Evolutionary conservation across 2,888 invertebrate genomes (phyloP), one percentile per base, ranked within the genome.

Genomic region (Hydrotaea diabolus): DNA sequence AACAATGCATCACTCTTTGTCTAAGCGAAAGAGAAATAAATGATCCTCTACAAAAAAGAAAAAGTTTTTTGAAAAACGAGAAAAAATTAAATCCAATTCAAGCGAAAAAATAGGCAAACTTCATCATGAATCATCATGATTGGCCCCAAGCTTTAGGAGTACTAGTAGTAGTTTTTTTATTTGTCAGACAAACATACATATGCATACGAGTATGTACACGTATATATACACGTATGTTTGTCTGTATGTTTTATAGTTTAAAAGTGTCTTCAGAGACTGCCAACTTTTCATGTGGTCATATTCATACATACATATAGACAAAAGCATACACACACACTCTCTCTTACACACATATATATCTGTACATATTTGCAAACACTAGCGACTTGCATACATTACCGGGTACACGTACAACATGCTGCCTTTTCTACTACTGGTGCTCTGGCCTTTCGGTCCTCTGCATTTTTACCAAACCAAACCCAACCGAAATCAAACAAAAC

Each of bases 211-310:
- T n/a, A n/a, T n/a, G 8, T 36, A 36, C 36, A 36, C 36, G 8
- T 13, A 39, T 39, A 39, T 39, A 39, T 39, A 9, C 7, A 7
- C 31, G 7, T 31, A 31, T 21, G 43, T 39, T n/a, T 39, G 39
- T 36, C 13, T 36, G 2, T 66, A 11, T 1, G 39, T 26, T 36
- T 66, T n/a, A 43, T 17, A 21, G 26, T 76, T 71, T 69, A 19
- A 53, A 64, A 64, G 21, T 31, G 74, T 66, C 75, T 72, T 66
- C 31, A 36, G 77, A 74, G 76, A 80, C 73, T 66, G 57, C 46
- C 69, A 80, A 39, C 59, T 69, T 36, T 80, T 8, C 66, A 66
- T 43, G 66, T 21, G 62, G 66, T 66, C 39, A 64, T 31, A 64
- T n/a, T 36, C 21, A 57, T 19, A 55, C 19, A 69, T 9, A 19